Evolutionary conservation across 2,113 vertebrate genomes (phyloP), one percentile per base, ranked within the genome.

Genomic region (Sisor rabdophorus): DNA sequence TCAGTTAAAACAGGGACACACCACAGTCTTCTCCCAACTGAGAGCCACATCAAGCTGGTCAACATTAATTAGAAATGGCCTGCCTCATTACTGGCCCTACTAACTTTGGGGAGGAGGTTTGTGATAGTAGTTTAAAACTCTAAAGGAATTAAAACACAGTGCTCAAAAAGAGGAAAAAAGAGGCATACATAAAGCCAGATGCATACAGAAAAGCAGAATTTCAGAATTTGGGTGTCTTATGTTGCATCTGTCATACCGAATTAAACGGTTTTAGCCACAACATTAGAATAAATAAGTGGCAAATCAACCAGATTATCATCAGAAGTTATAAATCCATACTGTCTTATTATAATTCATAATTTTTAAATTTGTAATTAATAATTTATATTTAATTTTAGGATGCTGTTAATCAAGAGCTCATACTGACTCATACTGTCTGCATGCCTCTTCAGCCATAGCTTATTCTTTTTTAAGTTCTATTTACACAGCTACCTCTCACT

Each of bases 1-100:
- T 61, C 24, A 76, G 65, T 64, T 80, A 36, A 64, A 53, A 77
- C 63, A 71, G 69, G 48, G 69, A 52, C 70, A 75, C 59, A 61
- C 50, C 40, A 36, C 80, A 73, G 58, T 73, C 30, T 71, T 68
- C 64, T 20, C 78, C 76, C 68, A n/a, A 81, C 79, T 56, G 40
- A 82, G 76, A 78, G 48, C 73, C 50, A 72, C 65, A 63, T 52
- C 13, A 50, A 81, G 56, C 74, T 79, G 74, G 65, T 44, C 55
- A 48, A 67, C 67, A 82, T 84, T 59, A 85, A 85, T 82, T 82
- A 84, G 71, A 40, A 36, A 83, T 79, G 73, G 52, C 48, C 71
- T 24, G 40, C 16, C 28, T 72, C 10, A 10, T 44, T 44, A 44
- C 70, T 79, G 65, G 54, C 56, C 61, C 17, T 30, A 60, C 53